Conservation (phyloP, 1,140 invertebrate genomes). For the Drosophila gunungcola region DNA sequence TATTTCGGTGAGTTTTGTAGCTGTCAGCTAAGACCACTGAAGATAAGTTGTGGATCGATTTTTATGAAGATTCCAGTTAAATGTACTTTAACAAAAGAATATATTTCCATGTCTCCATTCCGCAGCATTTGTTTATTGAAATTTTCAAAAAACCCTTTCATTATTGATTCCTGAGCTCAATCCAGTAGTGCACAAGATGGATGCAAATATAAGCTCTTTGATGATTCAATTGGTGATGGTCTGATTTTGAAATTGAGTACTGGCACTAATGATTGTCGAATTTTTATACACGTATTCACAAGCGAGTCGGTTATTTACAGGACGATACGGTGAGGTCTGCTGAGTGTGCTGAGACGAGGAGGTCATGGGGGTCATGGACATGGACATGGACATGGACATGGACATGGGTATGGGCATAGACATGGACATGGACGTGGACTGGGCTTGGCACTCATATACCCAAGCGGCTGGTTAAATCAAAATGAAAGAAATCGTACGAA, state of each 20-base stretch:
- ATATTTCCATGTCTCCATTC: neutral
- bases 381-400: slow-evolving; percentile 9
- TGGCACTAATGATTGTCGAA: neutral
- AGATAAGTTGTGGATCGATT: too few species aligned
- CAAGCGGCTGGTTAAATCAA: slow-evolving; percentile 19
- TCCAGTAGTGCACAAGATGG: neutral
- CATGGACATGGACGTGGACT: slow-evolving; percentile 12
- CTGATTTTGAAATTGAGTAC: neutral
- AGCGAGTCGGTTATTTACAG: slow-evolving; percentile 41
- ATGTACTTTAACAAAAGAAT: too few species aligned
- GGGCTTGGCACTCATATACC: neutral
- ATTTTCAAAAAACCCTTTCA: neutral
- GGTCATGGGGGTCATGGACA: slow-evolving; percentile 13
- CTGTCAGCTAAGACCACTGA: too few species aligned
- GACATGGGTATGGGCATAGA: slow-evolving; percentile 6
- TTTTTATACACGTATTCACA: slow-evolving; percentile 41
- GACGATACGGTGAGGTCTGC: slow-evolving; percentile 13
- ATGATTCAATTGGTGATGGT: slow-evolving; percentile 31
- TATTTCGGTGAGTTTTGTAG: too few species aligned
- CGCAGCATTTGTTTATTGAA: neutral
- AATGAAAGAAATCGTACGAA: slow-evolving; percentile 14
- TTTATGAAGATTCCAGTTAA: too few species aligned
- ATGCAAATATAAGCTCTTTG: too few species aligned
- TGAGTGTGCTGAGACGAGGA: slow-evolving; percentile 25
- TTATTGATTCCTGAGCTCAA: neutral